Percentiles rank a stretch among this genome's conserved stretches.
These are phyloP conservation scores for Chaetodon auriga DNA, from an alignment of 2,113 vertebrate genomes.

Conservation along the genomic window DNA sequence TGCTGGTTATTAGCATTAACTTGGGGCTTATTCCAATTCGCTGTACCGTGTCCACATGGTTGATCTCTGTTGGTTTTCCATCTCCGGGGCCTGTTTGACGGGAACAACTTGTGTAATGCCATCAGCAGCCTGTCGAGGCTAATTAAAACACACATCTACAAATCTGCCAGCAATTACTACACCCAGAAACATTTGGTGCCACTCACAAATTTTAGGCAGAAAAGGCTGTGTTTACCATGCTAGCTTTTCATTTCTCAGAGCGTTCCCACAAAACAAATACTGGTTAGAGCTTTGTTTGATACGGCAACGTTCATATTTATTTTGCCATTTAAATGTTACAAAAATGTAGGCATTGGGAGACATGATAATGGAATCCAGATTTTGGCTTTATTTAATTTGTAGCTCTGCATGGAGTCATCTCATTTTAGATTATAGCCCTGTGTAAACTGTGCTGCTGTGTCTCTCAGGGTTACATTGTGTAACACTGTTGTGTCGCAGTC, in stretches of 20 bases:
- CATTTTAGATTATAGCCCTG: constrained; percentile 81
- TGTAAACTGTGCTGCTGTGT: constrained; percentile 77
- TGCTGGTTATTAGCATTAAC: constrained; percentile 56
- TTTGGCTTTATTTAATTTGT: constrained; percentile 86
- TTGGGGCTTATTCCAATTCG: constrained; percentile 53
- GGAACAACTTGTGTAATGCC: constrained; percentile 68
- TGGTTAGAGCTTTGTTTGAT: constrained; percentile 81
- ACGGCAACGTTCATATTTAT: constrained; percentile 80
- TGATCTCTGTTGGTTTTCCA: constrained; percentile 72
- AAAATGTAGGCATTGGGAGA: constrained; percentile 82
- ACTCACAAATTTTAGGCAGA: constrained; percentile 77
- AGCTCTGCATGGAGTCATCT: constrained; percentile 82
- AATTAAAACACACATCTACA: constrained; percentile 84
- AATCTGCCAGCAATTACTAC: constrained; percentile 83
- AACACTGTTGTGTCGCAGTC: constrained; percentile 70
- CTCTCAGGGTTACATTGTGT: constrained; percentile 69
- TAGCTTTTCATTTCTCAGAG: constrained; percentile 83
- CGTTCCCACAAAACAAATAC: constrained; percentile 84
- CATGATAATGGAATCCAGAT: constrained; percentile 85
- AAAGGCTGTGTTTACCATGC: constrained; percentile 80
- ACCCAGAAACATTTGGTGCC: constrained; percentile 80
- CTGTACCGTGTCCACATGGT: constrained; percentile 59
- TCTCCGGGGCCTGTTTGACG: constrained; percentile 64
- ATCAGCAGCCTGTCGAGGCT: constrained; percentile 77
- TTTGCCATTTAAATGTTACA: constrained; percentile 82